phyloP scores from a whole-genome alignment of 2,797 vertebrate species.

The Aphelocoma californica region DNA sequence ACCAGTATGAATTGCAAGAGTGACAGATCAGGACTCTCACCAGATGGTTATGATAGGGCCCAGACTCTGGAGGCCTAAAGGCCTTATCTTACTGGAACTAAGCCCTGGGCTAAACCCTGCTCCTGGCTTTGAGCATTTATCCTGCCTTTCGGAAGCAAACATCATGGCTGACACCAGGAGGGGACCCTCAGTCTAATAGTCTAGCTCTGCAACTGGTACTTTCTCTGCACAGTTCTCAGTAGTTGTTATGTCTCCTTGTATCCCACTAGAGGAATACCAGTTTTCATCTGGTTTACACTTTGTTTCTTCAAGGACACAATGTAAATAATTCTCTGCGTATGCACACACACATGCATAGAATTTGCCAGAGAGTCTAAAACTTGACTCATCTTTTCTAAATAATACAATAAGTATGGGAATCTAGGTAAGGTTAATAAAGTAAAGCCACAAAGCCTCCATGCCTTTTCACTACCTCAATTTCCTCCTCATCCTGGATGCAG shows the following conservation, averaged over 20 bases:
- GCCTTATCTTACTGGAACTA: not conserved
- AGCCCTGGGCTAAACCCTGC: not conserved
- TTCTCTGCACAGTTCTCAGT: not conserved
- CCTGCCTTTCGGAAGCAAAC: not conserved
- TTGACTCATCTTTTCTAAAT: not conserved
- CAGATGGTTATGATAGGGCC: not conserved
- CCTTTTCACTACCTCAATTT: not conserved
- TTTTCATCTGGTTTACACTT: not conserved
- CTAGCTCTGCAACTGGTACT: not conserved
- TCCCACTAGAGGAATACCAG: not conserved
- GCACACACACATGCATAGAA: no score
- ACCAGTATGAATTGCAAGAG: not conserved
- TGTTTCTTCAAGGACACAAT: not conserved
- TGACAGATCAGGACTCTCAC: not conserved
- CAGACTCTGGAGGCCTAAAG: not conserved
- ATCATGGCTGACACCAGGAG: not conserved
- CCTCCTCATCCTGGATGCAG: not conserved
- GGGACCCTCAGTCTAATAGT: not conserved
- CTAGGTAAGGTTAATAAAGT: not conserved
- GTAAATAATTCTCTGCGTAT: fast-evolving
- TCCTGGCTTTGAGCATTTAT: not conserved
- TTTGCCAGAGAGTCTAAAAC: not conserved
- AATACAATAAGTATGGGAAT: not conserved
- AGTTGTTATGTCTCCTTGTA: not conserved
- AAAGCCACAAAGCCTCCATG: not conserved